phyloP scores from a whole-genome alignment of 2,888 invertebrate species.

The Ypsolopha sequella region DNA sequence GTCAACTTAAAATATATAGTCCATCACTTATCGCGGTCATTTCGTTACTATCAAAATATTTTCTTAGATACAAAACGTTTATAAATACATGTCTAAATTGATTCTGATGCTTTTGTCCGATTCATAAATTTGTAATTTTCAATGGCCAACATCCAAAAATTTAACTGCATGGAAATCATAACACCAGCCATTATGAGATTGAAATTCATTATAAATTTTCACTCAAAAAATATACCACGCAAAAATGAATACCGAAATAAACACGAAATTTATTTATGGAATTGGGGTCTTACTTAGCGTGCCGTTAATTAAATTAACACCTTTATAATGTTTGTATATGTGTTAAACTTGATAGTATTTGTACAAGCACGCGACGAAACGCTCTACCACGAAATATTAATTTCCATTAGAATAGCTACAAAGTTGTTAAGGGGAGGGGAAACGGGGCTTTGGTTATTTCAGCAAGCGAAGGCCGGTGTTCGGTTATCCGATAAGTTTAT shows the following conservation, averaged over 20 bases:
- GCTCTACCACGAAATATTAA: background rate
- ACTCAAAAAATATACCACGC: too few species aligned
- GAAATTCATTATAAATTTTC: too few species aligned
- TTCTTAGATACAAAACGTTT: background rate
- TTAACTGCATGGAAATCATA: too few species aligned
- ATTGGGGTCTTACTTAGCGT: background rate
- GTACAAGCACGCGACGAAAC: background rate
- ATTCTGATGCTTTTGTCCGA: background rate
- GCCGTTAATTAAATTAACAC: background rate
- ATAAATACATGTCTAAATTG: constrained; percentile 1
- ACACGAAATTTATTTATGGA: background rate
- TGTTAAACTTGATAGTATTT: background rate
- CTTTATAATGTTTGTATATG: background rate
- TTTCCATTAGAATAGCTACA: background rate
- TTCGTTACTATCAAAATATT: too few species aligned
- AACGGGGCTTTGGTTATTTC: background rate
- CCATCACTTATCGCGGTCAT: too few species aligned
- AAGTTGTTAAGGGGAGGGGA: background rate
- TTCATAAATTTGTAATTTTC: constrained; percentile 1
- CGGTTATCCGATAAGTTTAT: constrained; percentile 45
- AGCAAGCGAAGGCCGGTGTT: constrained; percentile 2
- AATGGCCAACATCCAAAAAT: background rate
- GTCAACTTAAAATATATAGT: too few species aligned
- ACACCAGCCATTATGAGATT: too few species aligned
- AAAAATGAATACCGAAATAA: too few species aligned